Base-by-base conservation (phyloP, 2,113 vertebrate species). In the Tenrec ecaudatus region DNA sequence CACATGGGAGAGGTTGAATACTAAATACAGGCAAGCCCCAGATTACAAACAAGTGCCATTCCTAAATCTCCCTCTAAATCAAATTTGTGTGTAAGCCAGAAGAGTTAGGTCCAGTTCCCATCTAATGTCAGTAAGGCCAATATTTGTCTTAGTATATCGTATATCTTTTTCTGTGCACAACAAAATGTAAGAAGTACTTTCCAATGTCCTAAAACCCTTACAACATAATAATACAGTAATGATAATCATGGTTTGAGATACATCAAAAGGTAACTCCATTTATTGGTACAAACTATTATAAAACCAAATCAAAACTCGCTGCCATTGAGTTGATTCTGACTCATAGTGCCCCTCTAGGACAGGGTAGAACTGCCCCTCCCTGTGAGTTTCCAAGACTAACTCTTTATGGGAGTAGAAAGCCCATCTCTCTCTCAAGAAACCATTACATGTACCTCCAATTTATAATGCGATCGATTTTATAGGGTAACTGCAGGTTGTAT, bases 1-100 rank as follows among this genome's bases (percentile, higher is more conserved):
- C 3, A 33, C 40, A 47, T 91, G 82, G 89, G 66, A 95, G 68
- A 14, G 78, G 69, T 36, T 20, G 66, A 86, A 84, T 95, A 66
- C 29, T 87, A 95, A 96, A 82, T 76, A 90, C 68, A 68, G 66
- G 27, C 66, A 68, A 29, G 29, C 29, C 64, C 66, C 29, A 14
- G 66, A 29, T 68, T 68, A 12, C 15, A 31, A 68, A 68, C 8
- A 31, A 31, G 29, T 68, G 29, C 66, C 27, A 14, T 31, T 68
- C 66, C 66, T 68, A 68, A 68, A 68, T 31, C 29, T 31, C 2
- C 17, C 27, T 31, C 31, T 68, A 68, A 12, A 29, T 68, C 27
- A 68, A 31, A 68, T 68, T 29, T 31, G 66, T 68, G 17, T 31
- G 9, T 29, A 14, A 31, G 66, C 15, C 66, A 68, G 29, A 31